phyloP scores from a whole-genome alignment of 2,888 invertebrate species.

The Flexamia atlantica region DNA sequence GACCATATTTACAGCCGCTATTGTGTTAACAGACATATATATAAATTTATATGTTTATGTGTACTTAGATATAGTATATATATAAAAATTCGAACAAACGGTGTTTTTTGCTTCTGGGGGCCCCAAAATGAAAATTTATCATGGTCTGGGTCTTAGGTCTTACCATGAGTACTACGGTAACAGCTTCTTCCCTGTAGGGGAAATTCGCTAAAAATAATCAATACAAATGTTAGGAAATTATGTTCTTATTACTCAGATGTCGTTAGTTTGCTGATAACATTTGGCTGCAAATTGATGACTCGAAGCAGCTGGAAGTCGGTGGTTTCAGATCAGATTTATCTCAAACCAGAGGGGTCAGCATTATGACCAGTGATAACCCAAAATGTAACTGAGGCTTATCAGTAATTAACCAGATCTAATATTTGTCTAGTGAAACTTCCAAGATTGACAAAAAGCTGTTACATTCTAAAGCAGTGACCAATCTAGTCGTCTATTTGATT shows the following conservation, averaged over 20 bases:
- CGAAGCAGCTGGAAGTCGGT: neutral
- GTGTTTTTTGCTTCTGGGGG: too few relatives aligned
- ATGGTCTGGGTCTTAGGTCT: too few relatives aligned
- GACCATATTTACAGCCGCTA: too few relatives aligned
- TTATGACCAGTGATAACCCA: slow-evolving; percentile 31
- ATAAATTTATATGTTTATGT: too few relatives aligned
- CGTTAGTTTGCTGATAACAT: neutral
- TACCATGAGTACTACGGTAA: too few relatives aligned
- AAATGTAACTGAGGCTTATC: slow-evolving; percentile 20
- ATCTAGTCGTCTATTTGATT: too few relatives aligned
- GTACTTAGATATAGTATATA: too few relatives aligned
- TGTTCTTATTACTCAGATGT: neutral
- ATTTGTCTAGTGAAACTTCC: neutral
- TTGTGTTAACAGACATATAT: too few relatives aligned
- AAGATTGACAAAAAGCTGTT: neutral
- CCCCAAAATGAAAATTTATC: too few relatives aligned
- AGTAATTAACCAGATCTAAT: slow-evolving; percentile 7
- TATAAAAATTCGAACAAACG: too few relatives aligned
- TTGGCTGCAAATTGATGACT: slow-evolving; percentile 32
- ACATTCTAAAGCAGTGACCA: neutral
- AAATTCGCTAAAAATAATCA: neutral
- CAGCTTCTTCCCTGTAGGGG: too few relatives aligned
- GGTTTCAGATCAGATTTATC: too few relatives aligned
- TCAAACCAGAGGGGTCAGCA: neutral
- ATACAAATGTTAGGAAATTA: slow-evolving; percentile 2